Base-by-base conservation (phyloP, 2,888 invertebrate species). In the Saturnia japonica region DNA sequence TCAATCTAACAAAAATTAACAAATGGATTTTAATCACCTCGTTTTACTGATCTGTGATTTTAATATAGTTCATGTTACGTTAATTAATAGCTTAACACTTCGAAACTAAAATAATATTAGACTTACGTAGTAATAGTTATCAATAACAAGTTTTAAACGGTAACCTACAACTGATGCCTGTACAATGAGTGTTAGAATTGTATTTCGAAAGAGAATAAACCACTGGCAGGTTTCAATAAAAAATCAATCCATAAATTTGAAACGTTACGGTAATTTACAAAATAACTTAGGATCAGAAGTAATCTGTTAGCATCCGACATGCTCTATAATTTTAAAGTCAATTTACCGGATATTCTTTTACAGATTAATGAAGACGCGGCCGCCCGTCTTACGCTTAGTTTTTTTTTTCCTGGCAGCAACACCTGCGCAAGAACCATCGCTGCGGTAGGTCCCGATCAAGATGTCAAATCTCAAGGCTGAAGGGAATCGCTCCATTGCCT, bases 401-500 rank as follows among this genome's bases (percentile, higher is more conserved):
- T 91, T 92, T 90, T n/a, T 93, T 90, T 90, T 47, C 14, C 83
- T 88, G 78, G 78, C 76, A 78, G 85, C 86, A 90, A 91, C 93
- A 93, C 93, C 93, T 91, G 93, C 93, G 84, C 88, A 85, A 85
- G 88, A 86, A 81, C 80, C 86, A 82, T 78, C 91, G 90, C 91
- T 91, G 93, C 93, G 93, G 93, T 94, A 89, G 93, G 93, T 94
- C 93, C 85, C 91, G 91, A 93, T 92, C 93, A 92, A 93, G 93
- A 92, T 93, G 89, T 93, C 93, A 94, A 91, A 91, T 88, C 91
- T 90, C 92, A 94, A 93, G 93, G 93, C 88, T 91, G 89, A 74
- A 79, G 77, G 83, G 86, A 83, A 85, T 84, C 88, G 84, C 82
- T 85, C 86, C 84, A 86, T 88, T 82, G 80, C 81, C 80, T 80